A percentile compares a stretch with the other conserved stretches of the same genome.
phyloP scores from a whole-genome alignment of 2,888 invertebrate genomes.

The Zygothrica quintamaculata region DNA sequence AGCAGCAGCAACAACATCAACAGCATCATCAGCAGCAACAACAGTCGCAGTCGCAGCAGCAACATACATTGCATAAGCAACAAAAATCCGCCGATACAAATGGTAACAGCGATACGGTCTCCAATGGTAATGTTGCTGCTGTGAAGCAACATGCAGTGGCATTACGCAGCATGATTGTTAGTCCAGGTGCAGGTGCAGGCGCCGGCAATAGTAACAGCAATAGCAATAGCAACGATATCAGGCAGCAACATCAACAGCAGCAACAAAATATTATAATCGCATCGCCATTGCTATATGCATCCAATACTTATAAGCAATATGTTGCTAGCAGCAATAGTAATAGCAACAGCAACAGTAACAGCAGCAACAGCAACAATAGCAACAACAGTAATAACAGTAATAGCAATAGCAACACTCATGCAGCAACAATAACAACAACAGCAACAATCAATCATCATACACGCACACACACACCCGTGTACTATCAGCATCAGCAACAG shows the following conservation, averaged over 20 bases:
- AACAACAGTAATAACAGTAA: conserved; percentile 45
- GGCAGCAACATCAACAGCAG: conserved; percentile 46
- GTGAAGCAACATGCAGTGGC: conserved; percentile 64
- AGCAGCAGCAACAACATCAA: conserved; percentile 37
- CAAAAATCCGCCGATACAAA: conserved; percentile 69
- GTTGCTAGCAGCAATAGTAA: conserved; percentile 49
- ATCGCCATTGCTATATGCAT: conserved; percentile 67
- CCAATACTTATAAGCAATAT: conserved; percentile 79
- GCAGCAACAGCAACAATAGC: conserved; percentile 33
- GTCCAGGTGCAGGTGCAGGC: conserved; percentile 64
- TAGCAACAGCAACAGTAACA: conserved; percentile 28
- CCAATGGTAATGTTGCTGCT: conserved; percentile 74
- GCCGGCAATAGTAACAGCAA: conserved; percentile 57
- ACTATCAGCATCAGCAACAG: conserved; percentile 57
- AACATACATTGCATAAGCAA: conserved; percentile 63
- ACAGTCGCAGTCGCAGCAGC: conserved; percentile 46
- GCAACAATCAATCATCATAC: conserved; percentile 60
- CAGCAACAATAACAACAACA: conserved; percentile 31
- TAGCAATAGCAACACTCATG: conserved; percentile 41
- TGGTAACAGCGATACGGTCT: conserved; percentile 61
- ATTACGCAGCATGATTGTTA: conserved; percentile 66
- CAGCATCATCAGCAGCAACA: conserved; percentile 30
- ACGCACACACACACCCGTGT: conserved; percentile 68
- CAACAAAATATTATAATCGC: conserved; percentile 70
- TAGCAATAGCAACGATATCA: conserved; percentile 60